Conservation (phyloP, 2,113 vertebrate species). For the Condylura cristata region DNA sequence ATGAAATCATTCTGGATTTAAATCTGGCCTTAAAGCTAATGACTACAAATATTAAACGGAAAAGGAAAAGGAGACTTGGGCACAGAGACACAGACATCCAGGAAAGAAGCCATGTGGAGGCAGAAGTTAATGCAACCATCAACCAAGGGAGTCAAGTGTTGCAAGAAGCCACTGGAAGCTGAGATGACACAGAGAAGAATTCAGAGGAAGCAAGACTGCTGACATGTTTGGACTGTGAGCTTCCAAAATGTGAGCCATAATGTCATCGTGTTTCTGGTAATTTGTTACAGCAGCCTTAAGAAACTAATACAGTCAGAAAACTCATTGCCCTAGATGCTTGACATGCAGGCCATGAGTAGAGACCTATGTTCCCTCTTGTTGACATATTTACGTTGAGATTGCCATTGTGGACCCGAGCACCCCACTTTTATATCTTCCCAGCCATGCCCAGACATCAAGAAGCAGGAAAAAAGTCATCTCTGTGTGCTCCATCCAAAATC, state of each 20-base stretch:
- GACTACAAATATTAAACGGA: background rate
- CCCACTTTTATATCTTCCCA: background rate
- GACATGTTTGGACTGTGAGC: background rate
- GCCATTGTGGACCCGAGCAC: background rate
- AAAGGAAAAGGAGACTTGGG: background rate
- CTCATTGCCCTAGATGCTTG: background rate
- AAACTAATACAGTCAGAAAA: constrained; percentile 18
- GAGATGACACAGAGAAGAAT: background rate
- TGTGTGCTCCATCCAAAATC: background rate
- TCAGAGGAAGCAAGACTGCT: background rate
- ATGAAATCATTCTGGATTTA: background rate
- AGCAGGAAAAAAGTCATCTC: background rate
- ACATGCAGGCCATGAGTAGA: background rate
- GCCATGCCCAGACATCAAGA: background rate
- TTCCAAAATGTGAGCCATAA: background rate
- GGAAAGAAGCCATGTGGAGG: background rate
- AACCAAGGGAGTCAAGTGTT: background rate
- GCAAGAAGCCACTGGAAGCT: background rate
- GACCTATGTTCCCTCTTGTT: background rate
- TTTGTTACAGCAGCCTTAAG: background rate
- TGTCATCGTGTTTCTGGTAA: background rate
- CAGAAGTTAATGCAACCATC: background rate
- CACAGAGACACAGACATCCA: background rate
- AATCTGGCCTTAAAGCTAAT: background rate
- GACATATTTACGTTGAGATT: background rate